Conservation (phyloP, 2,888 invertebrate species). For the Amblyjoppa fuscipennis region DNA sequence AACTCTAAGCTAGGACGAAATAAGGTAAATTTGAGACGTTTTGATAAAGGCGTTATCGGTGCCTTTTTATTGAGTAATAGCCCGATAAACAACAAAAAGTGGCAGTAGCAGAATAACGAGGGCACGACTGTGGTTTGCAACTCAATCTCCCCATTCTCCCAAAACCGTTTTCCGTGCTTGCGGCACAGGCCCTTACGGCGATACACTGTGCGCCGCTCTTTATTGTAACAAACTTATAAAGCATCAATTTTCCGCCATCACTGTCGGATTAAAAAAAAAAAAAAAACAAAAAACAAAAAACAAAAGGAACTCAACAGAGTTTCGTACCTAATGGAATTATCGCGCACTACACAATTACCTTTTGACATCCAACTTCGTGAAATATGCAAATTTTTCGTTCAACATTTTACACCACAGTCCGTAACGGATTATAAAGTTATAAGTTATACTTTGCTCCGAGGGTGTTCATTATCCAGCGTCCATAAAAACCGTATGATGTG, state of each 20-base stretch:
- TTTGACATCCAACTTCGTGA: background rate
- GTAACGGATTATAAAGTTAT: slow-evolving; percentile 12
- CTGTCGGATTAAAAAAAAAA: background rate
- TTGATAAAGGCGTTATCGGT: no score
- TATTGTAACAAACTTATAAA: background rate
- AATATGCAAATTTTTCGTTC: background rate
- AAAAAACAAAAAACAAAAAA: background rate
- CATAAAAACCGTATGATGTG: slow-evolving; percentile 14
- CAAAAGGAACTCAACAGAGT: background rate
- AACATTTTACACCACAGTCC: background rate
- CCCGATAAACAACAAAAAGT: background rate
- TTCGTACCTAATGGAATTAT: slow-evolving; percentile 4
- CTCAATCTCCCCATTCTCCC: background rate
- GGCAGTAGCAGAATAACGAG: background rate
- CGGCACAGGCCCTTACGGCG: background rate
- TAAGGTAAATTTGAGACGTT: background rate
- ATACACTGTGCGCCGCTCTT: background rate
- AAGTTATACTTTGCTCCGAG: background rate
- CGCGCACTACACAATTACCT: background rate
- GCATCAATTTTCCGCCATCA: background rate
- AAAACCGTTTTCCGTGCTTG: background rate
- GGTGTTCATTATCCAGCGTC: background rate
- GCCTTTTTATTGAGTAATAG: background rate
- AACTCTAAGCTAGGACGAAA: background rate
- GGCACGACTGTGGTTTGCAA: background rate